Conservation (phyloP, 2,888 invertebrate species). For the Sinopyrophorus schimmeli region DNA sequence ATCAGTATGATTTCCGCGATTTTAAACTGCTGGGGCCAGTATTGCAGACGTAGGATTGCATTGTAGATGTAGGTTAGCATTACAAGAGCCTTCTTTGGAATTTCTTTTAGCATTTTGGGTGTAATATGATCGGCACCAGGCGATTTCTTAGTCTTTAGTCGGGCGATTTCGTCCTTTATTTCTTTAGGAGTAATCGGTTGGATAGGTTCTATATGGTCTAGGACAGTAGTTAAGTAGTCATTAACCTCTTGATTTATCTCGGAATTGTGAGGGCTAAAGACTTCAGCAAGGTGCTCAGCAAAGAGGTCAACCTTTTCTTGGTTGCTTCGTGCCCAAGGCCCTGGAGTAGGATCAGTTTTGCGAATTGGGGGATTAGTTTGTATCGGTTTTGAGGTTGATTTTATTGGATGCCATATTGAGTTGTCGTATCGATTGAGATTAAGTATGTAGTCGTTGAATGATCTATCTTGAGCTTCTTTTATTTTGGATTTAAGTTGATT, state of each 20-base stretch:
- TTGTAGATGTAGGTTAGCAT: conserved; percentile 2
- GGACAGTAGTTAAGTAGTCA: not conserved
- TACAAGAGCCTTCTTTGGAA: conserved; percentile 1
- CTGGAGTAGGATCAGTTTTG: too few species aligned
- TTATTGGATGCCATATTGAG: too few species aligned
- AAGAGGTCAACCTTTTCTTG: too few species aligned
- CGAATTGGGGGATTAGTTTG: too few species aligned
- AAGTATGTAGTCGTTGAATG: conserved; percentile 2
- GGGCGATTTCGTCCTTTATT: not conserved
- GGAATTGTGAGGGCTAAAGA: not conserved
- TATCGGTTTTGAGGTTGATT: too few species aligned
- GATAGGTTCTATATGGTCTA: conserved; percentile 4
- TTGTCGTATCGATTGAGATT: too few species aligned
- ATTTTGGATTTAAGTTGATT: conserved; percentile 7
- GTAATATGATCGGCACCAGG: conserved; percentile 1
- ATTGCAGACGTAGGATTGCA: not conserved
- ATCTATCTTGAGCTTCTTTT: not conserved
- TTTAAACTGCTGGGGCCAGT: not conserved
- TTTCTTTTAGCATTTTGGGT: conserved; percentile 5
- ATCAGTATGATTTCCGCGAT: conserved; percentile 1
- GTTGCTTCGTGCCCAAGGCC: too few species aligned
- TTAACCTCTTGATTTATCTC: not conserved
- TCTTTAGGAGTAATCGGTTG: not conserved
- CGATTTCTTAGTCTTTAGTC: not conserved
- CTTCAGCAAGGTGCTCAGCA: not conserved